phyloP scores from a whole-genome alignment of 2,888 invertebrate genomes.

The Horisme vitalbata region DNA sequence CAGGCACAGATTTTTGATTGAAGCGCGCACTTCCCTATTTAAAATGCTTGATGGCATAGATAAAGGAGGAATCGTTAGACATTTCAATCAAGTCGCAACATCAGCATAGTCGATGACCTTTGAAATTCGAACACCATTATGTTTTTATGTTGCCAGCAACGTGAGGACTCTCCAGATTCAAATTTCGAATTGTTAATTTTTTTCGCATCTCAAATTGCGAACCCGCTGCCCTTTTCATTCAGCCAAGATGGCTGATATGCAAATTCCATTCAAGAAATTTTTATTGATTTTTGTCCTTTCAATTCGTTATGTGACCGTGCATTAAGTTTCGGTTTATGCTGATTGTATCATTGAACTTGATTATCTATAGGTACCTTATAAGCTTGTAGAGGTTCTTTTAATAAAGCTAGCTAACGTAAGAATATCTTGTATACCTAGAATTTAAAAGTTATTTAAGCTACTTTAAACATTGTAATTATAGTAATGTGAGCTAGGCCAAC shows the following conservation, averaged over 20 bases:
- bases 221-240: slow-evolving; percentile 30
- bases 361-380: not conserved
- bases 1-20: no score
- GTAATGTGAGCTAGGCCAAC: no score
- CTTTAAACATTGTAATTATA: no score
- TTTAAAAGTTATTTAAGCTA: no score
- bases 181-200: slow-evolving; percentile 36
- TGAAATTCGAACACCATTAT: slow-evolving; percentile 8
- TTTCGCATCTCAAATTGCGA: slow-evolving; percentile 33
- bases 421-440: no score
- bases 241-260: slow-evolving; percentile 37
- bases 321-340: slow-evolving; percentile 27
- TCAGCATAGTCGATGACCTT: slow-evolving; percentile 5
- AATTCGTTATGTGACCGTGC: slow-evolving; percentile 30
- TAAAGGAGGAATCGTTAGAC: no score
- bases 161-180: slow-evolving; percentile 28
- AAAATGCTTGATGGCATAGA: no score
- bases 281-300: slow-evolving; percentile 34
- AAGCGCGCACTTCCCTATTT: no score
- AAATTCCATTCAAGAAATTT: slow-evolving; percentile 26
- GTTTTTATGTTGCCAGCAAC: slow-evolving; percentile 6
- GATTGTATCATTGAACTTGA: slow-evolving; percentile 3
- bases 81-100: slow-evolving; percentile 2
- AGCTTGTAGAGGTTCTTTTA: no score
- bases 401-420: no score